A percentile compares a stretch with the other conserved stretches of the same genome.
phyloP scores from a whole-genome alignment of 2,113 vertebrate species.

The Paracanthobrama guichenoti region DNA sequence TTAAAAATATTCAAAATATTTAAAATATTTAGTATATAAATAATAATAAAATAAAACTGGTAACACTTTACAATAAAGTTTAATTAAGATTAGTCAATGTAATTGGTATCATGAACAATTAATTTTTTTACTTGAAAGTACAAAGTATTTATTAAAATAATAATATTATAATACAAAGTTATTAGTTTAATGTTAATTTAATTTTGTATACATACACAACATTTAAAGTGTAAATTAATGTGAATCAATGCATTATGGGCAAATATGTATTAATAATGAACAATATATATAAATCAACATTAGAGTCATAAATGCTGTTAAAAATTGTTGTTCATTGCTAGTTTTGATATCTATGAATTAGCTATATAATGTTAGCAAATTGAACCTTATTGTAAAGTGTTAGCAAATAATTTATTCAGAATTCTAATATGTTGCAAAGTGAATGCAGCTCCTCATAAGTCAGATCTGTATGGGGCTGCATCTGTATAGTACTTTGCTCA shows the following conservation, averaged over 20 bases:
- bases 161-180: no score
- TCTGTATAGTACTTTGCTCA: background rate
- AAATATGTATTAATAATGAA: background rate
- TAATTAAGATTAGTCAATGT: no score
- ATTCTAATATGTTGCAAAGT: background rate
- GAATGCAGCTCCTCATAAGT: slow-evolving; percentile 9
- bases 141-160: no score
- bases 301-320: background rate
- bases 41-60: no score
- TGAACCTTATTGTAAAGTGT: background rate
- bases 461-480: background rate
- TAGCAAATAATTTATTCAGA: background rate
- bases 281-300: background rate
- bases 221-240: background rate
- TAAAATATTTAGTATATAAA: no score
- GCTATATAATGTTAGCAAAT: background rate
- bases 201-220: background rate
- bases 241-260: background rate
- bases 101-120: no score
- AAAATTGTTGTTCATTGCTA: background rate
- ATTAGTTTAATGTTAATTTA: background rate
- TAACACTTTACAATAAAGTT: no score
- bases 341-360: background rate
- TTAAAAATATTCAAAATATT: no score
- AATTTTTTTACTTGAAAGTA: no score